Conservation (phyloP, 92 coral and sea anemone genomes). For the Muricea muricata region DNA sequence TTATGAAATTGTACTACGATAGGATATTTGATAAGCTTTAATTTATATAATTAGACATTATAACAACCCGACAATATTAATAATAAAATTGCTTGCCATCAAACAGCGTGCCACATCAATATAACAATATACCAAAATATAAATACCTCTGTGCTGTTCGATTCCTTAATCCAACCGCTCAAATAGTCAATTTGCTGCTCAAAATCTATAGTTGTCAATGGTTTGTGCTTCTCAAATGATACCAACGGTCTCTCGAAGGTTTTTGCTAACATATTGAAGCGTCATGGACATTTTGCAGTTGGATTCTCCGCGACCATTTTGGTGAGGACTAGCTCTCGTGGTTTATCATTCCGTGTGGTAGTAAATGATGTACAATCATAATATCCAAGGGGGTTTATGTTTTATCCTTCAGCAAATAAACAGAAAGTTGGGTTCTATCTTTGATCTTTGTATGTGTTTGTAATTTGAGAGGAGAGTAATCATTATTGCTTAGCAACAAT, state of each 20-base stretch:
- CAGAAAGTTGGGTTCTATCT: not conserved
- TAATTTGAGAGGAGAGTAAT: not conserved
- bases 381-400: not conserved
- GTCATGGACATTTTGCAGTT: not conserved
- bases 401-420: not conserved
- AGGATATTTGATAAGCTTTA: no score
- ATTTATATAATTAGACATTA: no score
- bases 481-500: slow-evolving; percentile 9
- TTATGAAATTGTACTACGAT: no score
- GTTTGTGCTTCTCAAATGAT: slow-evolving; percentile 78
- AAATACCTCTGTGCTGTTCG: slow-evolving; percentile 87
- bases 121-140: not conserved
- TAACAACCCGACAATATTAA: not conserved
- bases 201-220: slow-evolving; percentile 83
- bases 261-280: slow-evolving; percentile 12
- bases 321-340: not conserved
- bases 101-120: not conserved
- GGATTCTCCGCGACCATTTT: not conserved
- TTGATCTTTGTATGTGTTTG: slow-evolving; percentile 17
- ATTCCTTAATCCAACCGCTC: slow-evolving; percentile 89
- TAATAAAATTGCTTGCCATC: not conserved
- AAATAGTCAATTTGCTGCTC: slow-evolving; percentile 94
- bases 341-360: not conserved
- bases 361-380: not conserved
- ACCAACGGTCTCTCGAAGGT: not conserved